phyloP scores from a whole-genome alignment of 2,888 invertebrate species.

The Andricus quercusramuli region DNA sequence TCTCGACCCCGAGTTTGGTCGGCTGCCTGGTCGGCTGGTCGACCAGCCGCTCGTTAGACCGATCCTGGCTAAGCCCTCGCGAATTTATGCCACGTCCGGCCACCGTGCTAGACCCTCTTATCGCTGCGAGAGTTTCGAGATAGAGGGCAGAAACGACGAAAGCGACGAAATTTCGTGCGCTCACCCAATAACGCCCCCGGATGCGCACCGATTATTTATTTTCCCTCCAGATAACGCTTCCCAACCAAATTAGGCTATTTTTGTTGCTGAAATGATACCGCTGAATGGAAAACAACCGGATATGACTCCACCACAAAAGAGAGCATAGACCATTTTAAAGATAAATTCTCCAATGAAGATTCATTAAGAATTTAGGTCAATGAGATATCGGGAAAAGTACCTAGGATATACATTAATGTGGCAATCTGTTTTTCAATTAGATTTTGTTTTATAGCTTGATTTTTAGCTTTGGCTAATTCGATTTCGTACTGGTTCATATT shows the following conservation, averaged over 20 bases:
- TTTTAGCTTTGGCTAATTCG: too few relatives aligned
- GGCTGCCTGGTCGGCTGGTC: constrained; percentile 54
- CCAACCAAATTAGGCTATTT: constrained; percentile 18
- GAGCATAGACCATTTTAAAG: not conserved
- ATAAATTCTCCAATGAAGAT: not conserved
- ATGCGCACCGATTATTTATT: constrained; percentile 18
- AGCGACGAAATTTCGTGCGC: constrained; percentile 45
- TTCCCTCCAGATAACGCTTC: constrained; percentile 20
- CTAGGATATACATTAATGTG: not conserved
- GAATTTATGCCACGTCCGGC: constrained; percentile 66
- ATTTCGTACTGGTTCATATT: too few relatives aligned
- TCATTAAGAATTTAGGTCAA: not conserved
- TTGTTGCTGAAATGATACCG: constrained; percentile 10
- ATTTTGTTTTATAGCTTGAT: too few relatives aligned
- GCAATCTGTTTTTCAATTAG: too few relatives aligned
- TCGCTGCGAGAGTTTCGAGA: constrained; percentile 49
- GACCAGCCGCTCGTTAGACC: constrained; percentile 66
- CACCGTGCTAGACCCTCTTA: constrained; percentile 53
- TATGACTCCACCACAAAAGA: not conserved
- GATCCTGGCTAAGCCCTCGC: constrained; percentile 67
- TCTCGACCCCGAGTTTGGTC: constrained; percentile 61
- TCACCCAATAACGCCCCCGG: constrained; percentile 21
- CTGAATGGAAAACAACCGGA: not conserved
- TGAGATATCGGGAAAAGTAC: not conserved
- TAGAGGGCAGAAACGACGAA: constrained; percentile 48